Evolutionary conservation across 1,140 invertebrate genomes (phyloP), one percentile per base, ranked within the genome.

Genomic region (Streblospio benedicti): DNA sequence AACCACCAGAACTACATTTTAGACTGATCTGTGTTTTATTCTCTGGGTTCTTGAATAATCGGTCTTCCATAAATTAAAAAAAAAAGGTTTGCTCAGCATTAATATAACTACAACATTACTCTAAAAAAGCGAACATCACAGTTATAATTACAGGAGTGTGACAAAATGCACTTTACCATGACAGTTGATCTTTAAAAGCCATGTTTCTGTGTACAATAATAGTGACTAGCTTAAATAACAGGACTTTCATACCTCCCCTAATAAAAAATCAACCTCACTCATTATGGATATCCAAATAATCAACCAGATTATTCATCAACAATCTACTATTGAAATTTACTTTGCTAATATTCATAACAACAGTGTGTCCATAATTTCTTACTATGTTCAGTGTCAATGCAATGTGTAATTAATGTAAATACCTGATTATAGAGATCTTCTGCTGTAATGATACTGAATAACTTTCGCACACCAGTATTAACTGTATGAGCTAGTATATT

Each of bases 361-460:
- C 6, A 5, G 16, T 6, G 25, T 16, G 6, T 53, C 55, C 9
- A 54, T 50, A 5, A 12, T 31, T 16, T 31, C 18, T 16, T 14
- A 54, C 5, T 51, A 53, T 6, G 12, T 52, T 52, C 6, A 52
- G 14, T 12, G 6, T 6, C 14, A 57, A 57, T 25, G 9, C 5
- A 20, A 5, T 6, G 5, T n/a, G n/a, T 25, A 12, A 57, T 18
- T n/a, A 38, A 41, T 35, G 25, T 16, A 27, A 2, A 38, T 62
- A 76, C 75, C 67, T 72, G 68, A 56, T 66, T 55, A 59, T 65
- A 71, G 18, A 77, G 63, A 51, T 65, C 64, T 35, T 75, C 65
- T 59, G 69, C 71, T 25, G 69, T 68, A 31, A 77, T 66, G 16
- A 73, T 54, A 62, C 67, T 69, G 61, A 77, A 77, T 31, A 71